Conservation (phyloP, 2,113 vertebrate species). For the Semnopithecus entellus region DNA sequence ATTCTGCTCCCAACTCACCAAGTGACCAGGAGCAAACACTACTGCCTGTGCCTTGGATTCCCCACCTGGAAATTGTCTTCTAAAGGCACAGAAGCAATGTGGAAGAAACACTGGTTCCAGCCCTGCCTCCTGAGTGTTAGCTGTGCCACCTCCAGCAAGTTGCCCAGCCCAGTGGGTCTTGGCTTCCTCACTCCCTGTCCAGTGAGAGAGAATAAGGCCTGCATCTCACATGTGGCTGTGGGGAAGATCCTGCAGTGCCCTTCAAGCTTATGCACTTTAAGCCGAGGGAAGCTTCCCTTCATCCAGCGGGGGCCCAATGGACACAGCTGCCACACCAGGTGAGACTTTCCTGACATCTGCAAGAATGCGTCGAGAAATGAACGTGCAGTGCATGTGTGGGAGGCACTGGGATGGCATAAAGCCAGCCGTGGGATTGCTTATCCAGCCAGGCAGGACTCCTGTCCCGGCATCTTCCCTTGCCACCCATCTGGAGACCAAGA, state of each 20-base stretch:
- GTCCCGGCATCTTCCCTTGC: neutral
- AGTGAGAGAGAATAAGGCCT: neutral
- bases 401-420: neutral
- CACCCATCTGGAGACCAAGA: neutral
- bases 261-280: neutral
- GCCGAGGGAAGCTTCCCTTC: neutral
- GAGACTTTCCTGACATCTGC: neutral
- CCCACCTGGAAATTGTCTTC: neutral
- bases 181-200: neutral
- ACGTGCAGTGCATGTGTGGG: accelerated
- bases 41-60: neutral
- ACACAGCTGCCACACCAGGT: neutral
- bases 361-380: neutral
- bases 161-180: accelerated
- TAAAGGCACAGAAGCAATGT: neutral
- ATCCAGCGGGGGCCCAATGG: accelerated
- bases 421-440: neutral
- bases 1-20: neutral
- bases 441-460: neutral
- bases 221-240: accelerated
- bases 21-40: neutral
- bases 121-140: neutral
- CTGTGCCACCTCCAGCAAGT: neutral
- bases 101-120: neutral
- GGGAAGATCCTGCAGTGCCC: neutral